phyloP scores from a whole-genome alignment of 2,797 vertebrate species.

The Avahi laniger region DNA sequence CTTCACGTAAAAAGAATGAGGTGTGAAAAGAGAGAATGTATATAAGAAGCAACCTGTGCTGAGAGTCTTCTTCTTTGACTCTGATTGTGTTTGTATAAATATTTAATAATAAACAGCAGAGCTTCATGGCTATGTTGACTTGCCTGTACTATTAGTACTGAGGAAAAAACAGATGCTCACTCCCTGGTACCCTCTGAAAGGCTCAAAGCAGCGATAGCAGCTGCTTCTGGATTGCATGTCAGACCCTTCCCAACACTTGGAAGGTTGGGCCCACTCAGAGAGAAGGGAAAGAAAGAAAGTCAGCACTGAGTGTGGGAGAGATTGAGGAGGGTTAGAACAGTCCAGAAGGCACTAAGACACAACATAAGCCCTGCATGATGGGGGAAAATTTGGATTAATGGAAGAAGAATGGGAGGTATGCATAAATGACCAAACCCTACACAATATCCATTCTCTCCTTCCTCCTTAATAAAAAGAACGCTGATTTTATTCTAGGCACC shows the following conservation, averaged over 20 bases:
- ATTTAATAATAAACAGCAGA: background rate
- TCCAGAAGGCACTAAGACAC: background rate
- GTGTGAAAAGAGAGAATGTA: background rate
- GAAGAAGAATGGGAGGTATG: background rate
- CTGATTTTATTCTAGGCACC: background rate
- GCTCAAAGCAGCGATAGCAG: background rate
- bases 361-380: background rate
- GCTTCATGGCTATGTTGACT: background rate
- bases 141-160: background rate
- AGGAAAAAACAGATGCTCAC: background rate
- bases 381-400: background rate
- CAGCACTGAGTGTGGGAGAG: background rate
- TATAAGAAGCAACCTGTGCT: too few species aligned
- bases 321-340: background rate
- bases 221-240: background rate
- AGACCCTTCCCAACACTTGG: background rate
- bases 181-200: background rate
- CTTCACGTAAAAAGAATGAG: background rate
- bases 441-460: background rate
- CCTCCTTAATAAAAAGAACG: background rate
- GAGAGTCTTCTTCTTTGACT: background rate
- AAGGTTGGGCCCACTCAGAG: background rate
- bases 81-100: background rate
- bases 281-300: background rate
- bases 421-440: background rate